Conservation (phyloP, 2,113 vertebrate species). For the Puntigrus tetrazona region DNA sequence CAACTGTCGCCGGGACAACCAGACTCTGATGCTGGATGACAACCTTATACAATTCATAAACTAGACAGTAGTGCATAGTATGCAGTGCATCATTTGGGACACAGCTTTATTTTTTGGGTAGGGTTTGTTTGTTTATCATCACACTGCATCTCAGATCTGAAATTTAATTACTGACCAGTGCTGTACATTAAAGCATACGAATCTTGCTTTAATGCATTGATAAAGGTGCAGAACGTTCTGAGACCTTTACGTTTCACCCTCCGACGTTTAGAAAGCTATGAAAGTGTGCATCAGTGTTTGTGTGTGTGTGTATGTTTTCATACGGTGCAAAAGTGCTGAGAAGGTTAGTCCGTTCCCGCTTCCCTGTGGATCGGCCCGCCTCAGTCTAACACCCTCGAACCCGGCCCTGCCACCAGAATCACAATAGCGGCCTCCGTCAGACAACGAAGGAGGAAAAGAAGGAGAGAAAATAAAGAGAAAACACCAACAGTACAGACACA, state of each 20-base stretch:
- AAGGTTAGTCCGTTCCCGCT: constrained; percentile 76
- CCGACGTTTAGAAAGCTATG: not conserved
- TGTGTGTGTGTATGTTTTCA: constrained; percentile 2
- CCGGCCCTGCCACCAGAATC: constrained; percentile 40
- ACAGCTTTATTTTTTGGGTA: too few species aligned
- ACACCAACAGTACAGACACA: constrained; percentile 76
- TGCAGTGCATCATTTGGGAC: not conserved
- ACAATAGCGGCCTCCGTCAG: constrained; percentile 68
- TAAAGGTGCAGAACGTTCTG: not conserved
- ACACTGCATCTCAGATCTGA: not conserved
- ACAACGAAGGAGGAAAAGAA: constrained; percentile 58
- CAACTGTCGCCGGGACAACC: not conserved
- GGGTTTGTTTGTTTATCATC: not conserved
- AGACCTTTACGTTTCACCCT: not conserved
- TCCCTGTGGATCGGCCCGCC: constrained; percentile 73
- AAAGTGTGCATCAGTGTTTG: constrained; percentile 3
- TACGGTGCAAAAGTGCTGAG: constrained; percentile 78
- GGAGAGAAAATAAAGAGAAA: constrained; percentile 62
- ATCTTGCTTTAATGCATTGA: constrained; percentile 50
- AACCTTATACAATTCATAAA: not conserved
- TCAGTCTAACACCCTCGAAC: constrained; percentile 49
- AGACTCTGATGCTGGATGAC: not conserved
- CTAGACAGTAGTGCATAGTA: not conserved
- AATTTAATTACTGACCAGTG: not conserved
- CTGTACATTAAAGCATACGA: constrained; percentile 46